These are phyloP conservation scores for Diplazon laetatorius DNA, from an alignment of 2,888 invertebrate genomes.

Conservation along the genomic window DNA sequence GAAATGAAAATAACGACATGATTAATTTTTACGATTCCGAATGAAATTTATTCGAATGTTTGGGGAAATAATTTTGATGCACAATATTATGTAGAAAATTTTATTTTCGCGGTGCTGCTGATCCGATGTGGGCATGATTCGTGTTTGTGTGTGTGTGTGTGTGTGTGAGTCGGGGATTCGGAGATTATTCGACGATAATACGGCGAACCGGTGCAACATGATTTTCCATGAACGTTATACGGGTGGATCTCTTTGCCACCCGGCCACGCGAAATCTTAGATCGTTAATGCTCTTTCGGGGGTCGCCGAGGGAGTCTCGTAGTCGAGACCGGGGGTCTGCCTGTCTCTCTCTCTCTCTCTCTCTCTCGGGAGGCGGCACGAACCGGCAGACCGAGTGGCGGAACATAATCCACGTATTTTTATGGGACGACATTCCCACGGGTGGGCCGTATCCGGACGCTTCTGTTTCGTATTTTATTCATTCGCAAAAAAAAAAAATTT, in stretches of 20 bases:
- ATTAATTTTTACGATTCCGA: background rate
- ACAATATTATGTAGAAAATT: too few relatives aligned
- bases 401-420: constrained; percentile 57
- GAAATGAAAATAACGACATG: background rate
- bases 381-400: constrained; percentile 45
- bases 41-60: background rate
- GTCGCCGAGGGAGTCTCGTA: constrained; percentile 23
- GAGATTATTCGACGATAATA: constrained; percentile 44
- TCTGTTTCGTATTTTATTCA: constrained; percentile 52
- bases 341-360: too few relatives aligned
- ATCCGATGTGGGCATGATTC: background rate
- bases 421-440: constrained; percentile 50
- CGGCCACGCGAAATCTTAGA: constrained; percentile 61
- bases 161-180: background rate
- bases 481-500: constrained; percentile 18
- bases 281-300: constrained; percentile 58
- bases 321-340: constrained; percentile 30
- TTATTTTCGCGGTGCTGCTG: constrained; percentile 1
- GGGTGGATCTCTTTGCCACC: constrained; percentile 47
- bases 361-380: constrained; percentile 10
- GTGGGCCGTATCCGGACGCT: constrained; percentile 30
- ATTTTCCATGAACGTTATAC: constrained; percentile 48
- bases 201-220: constrained; percentile 38
- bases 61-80: background rate
- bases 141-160: background rate